phyloP scores from a whole-genome alignment of 2,888 invertebrate genomes.

The Archaeoteleia sp. region DNA sequence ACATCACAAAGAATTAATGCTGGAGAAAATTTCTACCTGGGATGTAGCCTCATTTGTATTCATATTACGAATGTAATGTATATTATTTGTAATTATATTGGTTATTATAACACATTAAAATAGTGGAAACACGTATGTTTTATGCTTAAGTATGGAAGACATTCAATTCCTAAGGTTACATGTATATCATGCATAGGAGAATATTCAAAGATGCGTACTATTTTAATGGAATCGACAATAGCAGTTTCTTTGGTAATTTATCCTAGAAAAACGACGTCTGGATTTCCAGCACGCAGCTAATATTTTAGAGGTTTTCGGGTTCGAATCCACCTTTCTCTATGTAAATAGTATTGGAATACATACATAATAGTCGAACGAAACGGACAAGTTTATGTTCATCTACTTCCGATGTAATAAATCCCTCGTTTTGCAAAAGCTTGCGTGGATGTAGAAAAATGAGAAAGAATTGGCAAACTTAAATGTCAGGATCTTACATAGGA shows the following conservation, averaged over 20 bases:
- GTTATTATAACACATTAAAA: no score
- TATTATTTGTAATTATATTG: no score
- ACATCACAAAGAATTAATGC: no score
- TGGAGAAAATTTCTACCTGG: no score
- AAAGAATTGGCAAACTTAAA: conserved; percentile 11
- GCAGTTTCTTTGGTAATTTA: conserved; percentile 1
- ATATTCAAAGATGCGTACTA: no score
- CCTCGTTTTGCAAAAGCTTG: conserved; percentile 1
- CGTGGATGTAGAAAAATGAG: conserved; percentile 10
- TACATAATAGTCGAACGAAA: conserved; percentile 3
- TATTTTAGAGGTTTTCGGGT: conserved; percentile 4
- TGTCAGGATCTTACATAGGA: conserved; percentile 12
- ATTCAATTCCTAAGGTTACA: no score
- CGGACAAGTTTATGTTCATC: conserved; percentile 11
- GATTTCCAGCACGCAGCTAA: background rate
- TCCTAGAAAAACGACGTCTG: background rate
- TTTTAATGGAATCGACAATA: no score
- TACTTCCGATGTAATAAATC: conserved; percentile 19
- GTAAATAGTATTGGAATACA: conserved; percentile 8
- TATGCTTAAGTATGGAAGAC: no score
- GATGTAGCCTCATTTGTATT: no score
- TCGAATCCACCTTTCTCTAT: background rate
- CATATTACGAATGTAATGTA: no score
- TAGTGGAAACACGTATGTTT: no score
- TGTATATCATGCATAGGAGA: no score